Conservation (phyloP, 2,888 invertebrate genomes). For the Abscondita cerata region DNA sequence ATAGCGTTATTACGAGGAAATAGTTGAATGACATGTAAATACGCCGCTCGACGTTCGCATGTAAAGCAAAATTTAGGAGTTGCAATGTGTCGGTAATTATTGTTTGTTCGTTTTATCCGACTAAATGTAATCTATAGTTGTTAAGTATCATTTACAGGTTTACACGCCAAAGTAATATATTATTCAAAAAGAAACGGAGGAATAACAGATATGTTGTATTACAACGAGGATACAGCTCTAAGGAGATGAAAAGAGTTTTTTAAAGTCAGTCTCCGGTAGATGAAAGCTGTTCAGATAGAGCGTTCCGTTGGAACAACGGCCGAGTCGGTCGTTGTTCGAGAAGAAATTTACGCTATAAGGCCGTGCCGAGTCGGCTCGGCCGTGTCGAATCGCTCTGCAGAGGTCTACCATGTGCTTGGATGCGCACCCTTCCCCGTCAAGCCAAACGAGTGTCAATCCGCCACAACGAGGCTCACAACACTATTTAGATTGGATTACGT, state of each 20-base stretch:
- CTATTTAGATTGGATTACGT: slow-evolving; percentile 44
- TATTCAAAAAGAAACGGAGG: slow-evolving; percentile 52
- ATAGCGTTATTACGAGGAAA: slow-evolving; percentile 1
- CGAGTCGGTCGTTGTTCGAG: slow-evolving; percentile 54
- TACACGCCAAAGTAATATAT: slow-evolving; percentile 35
- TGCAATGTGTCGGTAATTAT: slow-evolving; percentile 27
- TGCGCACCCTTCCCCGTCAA: slow-evolving; percentile 29
- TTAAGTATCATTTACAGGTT: slow-evolving; percentile 34
- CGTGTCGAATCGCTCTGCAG: slow-evolving; percentile 45
- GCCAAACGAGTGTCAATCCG: slow-evolving; percentile 44
- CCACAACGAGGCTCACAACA: slow-evolving; percentile 43
- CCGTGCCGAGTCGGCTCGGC: slow-evolving; percentile 39
- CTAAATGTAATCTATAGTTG: slow-evolving; percentile 29
- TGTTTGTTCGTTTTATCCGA: slow-evolving; percentile 21
- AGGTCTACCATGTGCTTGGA: slow-evolving; percentile 43
- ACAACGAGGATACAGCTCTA: slow-evolving; percentile 52
- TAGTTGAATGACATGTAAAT: slow-evolving; percentile 17
- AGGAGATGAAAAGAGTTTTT: slow-evolving; percentile 56
- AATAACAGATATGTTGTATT: slow-evolving; percentile 58
- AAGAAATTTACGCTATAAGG: slow-evolving; percentile 44
- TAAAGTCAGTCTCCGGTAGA: slow-evolving; percentile 50
- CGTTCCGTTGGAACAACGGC: slow-evolving; percentile 54
- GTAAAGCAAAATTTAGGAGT: slow-evolving; percentile 28
- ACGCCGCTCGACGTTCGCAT: slow-evolving; percentile 9
- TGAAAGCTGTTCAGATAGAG: slow-evolving; percentile 46